These are phyloP conservation scores for Microctenopoma lineatum DNA, from an alignment of 2,797 vertebrate species.

Conservation along the genomic window DNA sequence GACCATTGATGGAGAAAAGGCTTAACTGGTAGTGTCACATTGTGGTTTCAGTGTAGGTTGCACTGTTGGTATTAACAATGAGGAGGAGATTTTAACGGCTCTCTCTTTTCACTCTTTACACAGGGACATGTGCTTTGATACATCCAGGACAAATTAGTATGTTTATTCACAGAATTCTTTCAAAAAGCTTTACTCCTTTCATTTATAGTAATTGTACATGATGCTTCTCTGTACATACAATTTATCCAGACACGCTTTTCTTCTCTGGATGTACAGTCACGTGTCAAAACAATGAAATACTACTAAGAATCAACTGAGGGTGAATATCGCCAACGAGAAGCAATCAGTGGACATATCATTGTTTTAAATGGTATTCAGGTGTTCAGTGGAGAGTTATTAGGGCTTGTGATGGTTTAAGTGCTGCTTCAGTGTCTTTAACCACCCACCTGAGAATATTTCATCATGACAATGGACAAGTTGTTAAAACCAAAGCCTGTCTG, in stretches of 20 bases:
- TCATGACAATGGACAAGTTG: not conserved
- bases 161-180: not conserved
- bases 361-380: not conserved
- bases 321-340: not conserved
- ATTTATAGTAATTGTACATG: not conserved
- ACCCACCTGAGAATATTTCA: not conserved
- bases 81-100: not conserved
- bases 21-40: constrained; percentile 8
- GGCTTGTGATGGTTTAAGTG: not conserved
- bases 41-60: constrained; percentile 18
- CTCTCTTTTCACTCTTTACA: not conserved
- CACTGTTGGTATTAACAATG: constrained; percentile 1
- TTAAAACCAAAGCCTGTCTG: not conserved
- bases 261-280: not conserved
- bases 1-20: constrained; percentile 25
- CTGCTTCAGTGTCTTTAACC: not conserved
- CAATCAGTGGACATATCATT: not conserved
- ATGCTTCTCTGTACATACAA: not conserved
- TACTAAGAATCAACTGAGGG: not conserved
- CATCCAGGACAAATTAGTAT: not conserved
- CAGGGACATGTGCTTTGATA: not conserved
- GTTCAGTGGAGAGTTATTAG: not conserved
- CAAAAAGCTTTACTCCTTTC: not conserved
- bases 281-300: not conserved
- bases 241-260: not conserved